These are phyloP conservation scores for Nezara viridula DNA, from an alignment of 2,888 invertebrate genomes.

Conservation along the genomic window DNA sequence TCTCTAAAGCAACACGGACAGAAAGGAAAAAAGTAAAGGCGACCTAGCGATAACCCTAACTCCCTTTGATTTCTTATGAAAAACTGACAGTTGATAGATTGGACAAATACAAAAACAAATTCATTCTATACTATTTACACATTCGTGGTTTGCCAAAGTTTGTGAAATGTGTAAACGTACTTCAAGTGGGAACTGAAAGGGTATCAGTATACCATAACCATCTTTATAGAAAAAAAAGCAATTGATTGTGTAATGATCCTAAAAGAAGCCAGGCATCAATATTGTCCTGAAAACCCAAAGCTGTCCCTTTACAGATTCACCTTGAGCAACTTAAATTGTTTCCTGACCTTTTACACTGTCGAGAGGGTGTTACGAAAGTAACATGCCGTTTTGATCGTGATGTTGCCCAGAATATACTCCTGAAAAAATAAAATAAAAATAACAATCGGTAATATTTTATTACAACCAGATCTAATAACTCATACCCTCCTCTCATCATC, in stretches of 20 bases:
- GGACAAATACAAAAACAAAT: too few relatives aligned
- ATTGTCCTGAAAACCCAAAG: neutral
- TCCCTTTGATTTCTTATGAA: too few relatives aligned
- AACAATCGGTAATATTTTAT: neutral
- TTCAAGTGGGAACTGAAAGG: neutral
- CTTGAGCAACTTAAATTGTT: neutral
- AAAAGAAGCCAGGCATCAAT: neutral
- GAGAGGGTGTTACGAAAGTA: neutral
- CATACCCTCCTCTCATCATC: too few relatives aligned
- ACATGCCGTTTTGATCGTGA: neutral
- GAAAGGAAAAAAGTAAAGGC: too few relatives aligned
- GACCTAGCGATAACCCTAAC: too few relatives aligned
- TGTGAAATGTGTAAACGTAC: too few relatives aligned
- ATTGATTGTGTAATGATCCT: neutral
- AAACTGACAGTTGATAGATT: too few relatives aligned
- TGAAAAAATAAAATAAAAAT: neutral
- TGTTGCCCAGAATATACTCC: neutral
- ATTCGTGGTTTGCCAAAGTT: too few relatives aligned
- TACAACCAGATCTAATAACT: neutral
- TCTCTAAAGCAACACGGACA: too few relatives aligned
- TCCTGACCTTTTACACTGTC: neutral
- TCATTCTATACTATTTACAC: too few relatives aligned
- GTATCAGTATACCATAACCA: neutral
- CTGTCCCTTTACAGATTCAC: neutral
- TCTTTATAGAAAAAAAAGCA: neutral